phyloP scores from a whole-genome alignment of 2,113 vertebrate species.

The Odocoileus virginianus region DNA sequence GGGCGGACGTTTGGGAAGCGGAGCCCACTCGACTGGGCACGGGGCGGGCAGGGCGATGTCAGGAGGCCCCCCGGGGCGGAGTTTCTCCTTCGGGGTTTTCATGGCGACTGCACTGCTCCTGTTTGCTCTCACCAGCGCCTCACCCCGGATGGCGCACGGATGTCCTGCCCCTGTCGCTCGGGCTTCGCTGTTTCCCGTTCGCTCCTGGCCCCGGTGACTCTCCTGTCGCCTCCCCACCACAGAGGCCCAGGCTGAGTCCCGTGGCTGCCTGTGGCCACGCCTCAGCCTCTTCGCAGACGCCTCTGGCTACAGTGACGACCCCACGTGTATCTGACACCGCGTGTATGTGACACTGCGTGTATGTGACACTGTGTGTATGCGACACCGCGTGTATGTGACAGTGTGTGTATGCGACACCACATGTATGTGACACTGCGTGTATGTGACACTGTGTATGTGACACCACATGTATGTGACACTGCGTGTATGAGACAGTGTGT shows the following conservation, averaged over 20 bases:
- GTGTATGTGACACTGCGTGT: too few relatives aligned
- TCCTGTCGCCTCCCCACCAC: rapidly evolving
- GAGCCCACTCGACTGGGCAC: neutral
- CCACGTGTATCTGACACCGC: rapidly evolving
- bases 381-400: too few relatives aligned
- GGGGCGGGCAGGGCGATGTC: neutral
- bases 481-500: too few relatives aligned
- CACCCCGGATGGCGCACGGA: rapidly evolving
- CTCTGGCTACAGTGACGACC: neutral
- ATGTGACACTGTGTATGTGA: too few relatives aligned
- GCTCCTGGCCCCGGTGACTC: neutral
- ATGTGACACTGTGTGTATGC: too few relatives aligned
- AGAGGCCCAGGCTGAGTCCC: neutral
- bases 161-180: neutral
- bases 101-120: neutral
- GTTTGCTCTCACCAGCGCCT: neutral
- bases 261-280: rapidly evolving
- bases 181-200: neutral
- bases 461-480: too few relatives aligned
- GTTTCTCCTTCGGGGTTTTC: neutral
- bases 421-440: too few relatives aligned
- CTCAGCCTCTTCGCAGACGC: neutral
- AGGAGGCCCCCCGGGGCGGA: neutral
- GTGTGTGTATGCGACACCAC: too few relatives aligned
- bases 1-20: neutral